A percentile compares a stretch with the other conserved stretches of the same genome.
phyloP scores from a whole-genome alignment of 2,888 invertebrate species.

The Ormyrus nitidulus region DNA sequence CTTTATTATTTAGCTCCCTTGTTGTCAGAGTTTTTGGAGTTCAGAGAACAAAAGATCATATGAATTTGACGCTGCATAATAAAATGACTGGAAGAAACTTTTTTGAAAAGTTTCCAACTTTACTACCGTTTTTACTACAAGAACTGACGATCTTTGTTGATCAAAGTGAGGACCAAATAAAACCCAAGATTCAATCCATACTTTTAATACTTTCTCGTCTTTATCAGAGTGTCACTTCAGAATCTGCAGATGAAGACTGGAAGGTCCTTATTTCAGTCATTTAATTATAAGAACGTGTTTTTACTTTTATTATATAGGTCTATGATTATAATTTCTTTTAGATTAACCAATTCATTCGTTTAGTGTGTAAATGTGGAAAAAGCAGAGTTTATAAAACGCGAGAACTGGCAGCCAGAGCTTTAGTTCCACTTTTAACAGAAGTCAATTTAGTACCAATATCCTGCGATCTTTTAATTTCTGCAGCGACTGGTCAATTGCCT shows the following conservation, averaged over 20 bases:
- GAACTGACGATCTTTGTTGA: conserved; percentile 73
- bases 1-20: conserved; percentile 88
- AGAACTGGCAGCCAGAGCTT: conserved; percentile 84
- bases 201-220: conserved; percentile 87
- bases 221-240: conserved; percentile 83
- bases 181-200: conserved; percentile 85
- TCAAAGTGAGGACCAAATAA: conserved; percentile 74
- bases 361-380: conserved; percentile 80
- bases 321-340: conserved; percentile 69
- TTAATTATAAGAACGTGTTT: neutral
- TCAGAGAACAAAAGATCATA: conserved; percentile 79
- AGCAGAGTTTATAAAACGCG: conserved; percentile 84
- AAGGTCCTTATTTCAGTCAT: conserved; percentile 76
- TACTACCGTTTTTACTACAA: conserved; percentile 79
- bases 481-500: conserved; percentile 59
- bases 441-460: conserved; percentile 68
- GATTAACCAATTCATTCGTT: conserved; percentile 82
- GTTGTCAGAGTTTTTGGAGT: conserved; percentile 93
- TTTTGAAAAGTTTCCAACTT: conserved; percentile 78
- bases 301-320: neutral
- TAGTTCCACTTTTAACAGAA: conserved; percentile 79
- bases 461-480: conserved; percentile 68
- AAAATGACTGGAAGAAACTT: conserved; percentile 81
- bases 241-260: conserved; percentile 82
- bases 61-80: conserved; percentile 80